Percentiles rank a stretch among this genome's conserved stretches.
These are phyloP conservation scores for Nemapogon koenigi DNA, from an alignment of 2,888 invertebrate genomes.

Conservation along the genomic window DNA sequence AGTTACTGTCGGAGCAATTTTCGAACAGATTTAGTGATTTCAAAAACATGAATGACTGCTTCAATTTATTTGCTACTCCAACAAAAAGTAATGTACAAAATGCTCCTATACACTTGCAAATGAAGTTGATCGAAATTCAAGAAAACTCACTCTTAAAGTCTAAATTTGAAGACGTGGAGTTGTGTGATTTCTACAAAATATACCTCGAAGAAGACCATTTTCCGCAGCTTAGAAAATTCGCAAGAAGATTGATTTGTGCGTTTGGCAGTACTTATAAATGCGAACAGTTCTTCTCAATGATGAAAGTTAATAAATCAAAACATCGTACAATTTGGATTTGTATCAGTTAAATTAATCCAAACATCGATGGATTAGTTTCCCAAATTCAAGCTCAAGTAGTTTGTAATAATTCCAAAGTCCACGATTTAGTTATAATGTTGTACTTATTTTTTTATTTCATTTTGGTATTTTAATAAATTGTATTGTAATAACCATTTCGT, in stretches of 20 bases:
- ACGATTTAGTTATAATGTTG: no score
- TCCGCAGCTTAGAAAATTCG: conserved; percentile 8
- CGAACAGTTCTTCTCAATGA: background rate
- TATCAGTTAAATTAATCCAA: no score
- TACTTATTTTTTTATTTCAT: no score
- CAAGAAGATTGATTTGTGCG: conserved; percentile 9
- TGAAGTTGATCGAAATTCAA: conserved; percentile 13
- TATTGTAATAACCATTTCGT: no score
- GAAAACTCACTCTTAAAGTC: conserved; percentile 10
- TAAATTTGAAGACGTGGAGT: conserved; percentile 9
- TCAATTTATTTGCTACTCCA: conserved; percentile 14
- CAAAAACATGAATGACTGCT: conserved; percentile 12
- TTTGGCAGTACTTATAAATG: conserved; percentile 6
- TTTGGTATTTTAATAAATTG: no score
- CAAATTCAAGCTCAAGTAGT: no score
- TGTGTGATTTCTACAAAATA: conserved; percentile 11
- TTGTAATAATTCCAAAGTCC: no score
- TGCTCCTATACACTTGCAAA: conserved; percentile 12
- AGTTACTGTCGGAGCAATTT: conserved; percentile 14
- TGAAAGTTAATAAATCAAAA: no score
- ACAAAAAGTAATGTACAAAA: conserved; percentile 13
- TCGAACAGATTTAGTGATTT: conserved; percentile 11
- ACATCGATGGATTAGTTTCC: no score
- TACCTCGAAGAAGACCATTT: conserved; percentile 9
- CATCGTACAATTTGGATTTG: no score